Evolutionary conservation across 1,140 invertebrate species (phyloP).

Genomic region (Cecropterus lyciades): DNA sequence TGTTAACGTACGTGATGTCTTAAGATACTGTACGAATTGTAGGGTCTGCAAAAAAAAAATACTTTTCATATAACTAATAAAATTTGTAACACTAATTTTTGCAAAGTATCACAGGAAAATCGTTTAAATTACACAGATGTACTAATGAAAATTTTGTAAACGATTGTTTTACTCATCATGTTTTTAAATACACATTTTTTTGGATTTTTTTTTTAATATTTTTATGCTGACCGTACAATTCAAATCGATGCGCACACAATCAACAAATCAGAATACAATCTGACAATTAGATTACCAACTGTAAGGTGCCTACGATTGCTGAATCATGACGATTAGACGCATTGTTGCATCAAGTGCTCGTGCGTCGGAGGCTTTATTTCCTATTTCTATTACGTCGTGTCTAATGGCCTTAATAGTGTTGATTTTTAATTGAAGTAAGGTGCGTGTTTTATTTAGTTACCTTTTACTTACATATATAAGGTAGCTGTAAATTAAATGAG

Average conservation of each 20-base stretch:
- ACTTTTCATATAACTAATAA: too few species aligned
- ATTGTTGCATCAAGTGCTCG: slow-evolving; percentile 44
- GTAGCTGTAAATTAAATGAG: too few species aligned
- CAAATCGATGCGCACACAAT: slow-evolving; percentile 54
- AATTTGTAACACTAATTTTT: too few species aligned
- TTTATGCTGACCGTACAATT: slow-evolving; percentile 54
- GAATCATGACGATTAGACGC: slow-evolving; percentile 55
- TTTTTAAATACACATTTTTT: too few species aligned
- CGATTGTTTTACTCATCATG: too few species aligned
- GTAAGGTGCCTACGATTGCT: slow-evolving; percentile 43
- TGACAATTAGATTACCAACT: slow-evolving; percentile 72
- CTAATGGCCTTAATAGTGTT: slow-evolving; percentile 9
- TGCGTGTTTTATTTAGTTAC: too few species aligned
- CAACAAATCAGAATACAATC: slow-evolving; percentile 68
- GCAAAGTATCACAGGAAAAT: too few species aligned
- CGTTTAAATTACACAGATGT: too few species aligned
- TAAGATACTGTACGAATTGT: slow-evolving; percentile 44
- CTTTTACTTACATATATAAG: too few species aligned
- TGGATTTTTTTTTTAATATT: too few species aligned
- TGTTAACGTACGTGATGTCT: slow-evolving; percentile 47
- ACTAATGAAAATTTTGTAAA: too few species aligned
- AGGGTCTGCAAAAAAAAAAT: slow-evolving; percentile 47
- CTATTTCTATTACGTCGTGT: slow-evolving; percentile 8
- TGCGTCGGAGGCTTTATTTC: slow-evolving; percentile 44
- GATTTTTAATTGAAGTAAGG: neutral